Conservation (phyloP, 2,797 vertebrate species). For the Esox masquinongy region DNA sequence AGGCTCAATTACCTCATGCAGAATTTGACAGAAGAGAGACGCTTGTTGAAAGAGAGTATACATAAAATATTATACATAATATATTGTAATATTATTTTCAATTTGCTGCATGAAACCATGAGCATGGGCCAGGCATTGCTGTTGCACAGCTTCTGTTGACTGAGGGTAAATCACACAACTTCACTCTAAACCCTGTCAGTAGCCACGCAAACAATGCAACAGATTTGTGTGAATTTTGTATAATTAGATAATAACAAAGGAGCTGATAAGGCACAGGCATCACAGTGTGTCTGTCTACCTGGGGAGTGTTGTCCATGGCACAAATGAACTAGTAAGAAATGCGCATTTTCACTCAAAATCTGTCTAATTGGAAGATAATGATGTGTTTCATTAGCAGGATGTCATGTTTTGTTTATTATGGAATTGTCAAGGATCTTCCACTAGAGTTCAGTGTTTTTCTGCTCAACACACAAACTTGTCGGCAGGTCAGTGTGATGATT, state of each 20-base stretch:
- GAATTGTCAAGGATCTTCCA: constrained; percentile 65
- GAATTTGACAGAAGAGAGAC: too few species aligned
- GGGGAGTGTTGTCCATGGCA: background rate
- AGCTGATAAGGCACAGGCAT: background rate
- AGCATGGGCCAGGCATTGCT: too few species aligned
- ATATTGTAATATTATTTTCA: too few species aligned
- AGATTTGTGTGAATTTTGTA: background rate
- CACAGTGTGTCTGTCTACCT: background rate
- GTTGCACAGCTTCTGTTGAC: too few species aligned
- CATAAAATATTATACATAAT: too few species aligned
- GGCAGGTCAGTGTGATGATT: constrained; percentile 39
- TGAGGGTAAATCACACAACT: too few species aligned
- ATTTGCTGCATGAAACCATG: too few species aligned
- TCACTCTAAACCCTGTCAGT: background rate
- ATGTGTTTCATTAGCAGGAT: background rate
- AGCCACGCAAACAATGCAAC: background rate
- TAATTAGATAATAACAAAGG: too few species aligned
- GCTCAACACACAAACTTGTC: constrained; percentile 30
- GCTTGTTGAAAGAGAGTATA: too few species aligned
- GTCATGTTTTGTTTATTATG: background rate
- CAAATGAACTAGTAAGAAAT: background rate
- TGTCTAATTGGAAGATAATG: background rate
- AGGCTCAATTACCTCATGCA: too few species aligned
- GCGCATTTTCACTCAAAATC: background rate
- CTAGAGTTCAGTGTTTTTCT: constrained; percentile 73